These are phyloP conservation scores for Thamnaconus septentrionalis DNA, from an alignment of 2,113 vertebrate genomes.

Conservation along the genomic window DNA sequence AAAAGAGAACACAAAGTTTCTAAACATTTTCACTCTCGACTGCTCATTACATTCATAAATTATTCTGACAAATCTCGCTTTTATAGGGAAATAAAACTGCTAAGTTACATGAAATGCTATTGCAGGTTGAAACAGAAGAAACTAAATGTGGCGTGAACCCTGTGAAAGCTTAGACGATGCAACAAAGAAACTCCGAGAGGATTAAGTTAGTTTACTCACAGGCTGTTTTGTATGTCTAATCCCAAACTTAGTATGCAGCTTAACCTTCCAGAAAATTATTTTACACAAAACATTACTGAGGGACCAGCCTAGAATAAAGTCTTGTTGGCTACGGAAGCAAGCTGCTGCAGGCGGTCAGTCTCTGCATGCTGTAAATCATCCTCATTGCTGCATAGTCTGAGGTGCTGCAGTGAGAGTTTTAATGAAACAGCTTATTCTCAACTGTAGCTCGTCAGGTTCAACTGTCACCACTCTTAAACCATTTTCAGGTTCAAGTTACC, in stretches of 20 bases:
- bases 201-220: conserved; percentile 53
- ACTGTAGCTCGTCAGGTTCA: no score
- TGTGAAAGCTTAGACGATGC: conserved; percentile 33
- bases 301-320: conserved; percentile 9
- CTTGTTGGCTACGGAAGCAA: background rate
- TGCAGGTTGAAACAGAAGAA: conserved; percentile 16
- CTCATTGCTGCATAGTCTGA: conserved; percentile 13
- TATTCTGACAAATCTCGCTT: no score
- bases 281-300: conserved; percentile 29
- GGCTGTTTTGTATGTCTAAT: conserved; percentile 34
- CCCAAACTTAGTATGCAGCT: conserved; percentile 28
- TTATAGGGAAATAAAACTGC: no score
- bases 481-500: no score
- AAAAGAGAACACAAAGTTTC: conserved; percentile 48
- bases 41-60: conserved; percentile 34
- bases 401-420: background rate
- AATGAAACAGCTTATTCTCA: no score
- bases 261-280: conserved; percentile 61
- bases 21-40: conserved; percentile 27
- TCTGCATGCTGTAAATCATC: conserved; percentile 12
- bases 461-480: no score
- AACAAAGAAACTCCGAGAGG: conserved; percentile 49
- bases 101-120: conserved; percentile 11
- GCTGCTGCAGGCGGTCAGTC: conserved; percentile 19
- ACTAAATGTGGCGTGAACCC: conserved; percentile 1